phyloP scores from a whole-genome alignment of 2,888 invertebrate genomes.

The Ametastegia equiseti region DNA sequence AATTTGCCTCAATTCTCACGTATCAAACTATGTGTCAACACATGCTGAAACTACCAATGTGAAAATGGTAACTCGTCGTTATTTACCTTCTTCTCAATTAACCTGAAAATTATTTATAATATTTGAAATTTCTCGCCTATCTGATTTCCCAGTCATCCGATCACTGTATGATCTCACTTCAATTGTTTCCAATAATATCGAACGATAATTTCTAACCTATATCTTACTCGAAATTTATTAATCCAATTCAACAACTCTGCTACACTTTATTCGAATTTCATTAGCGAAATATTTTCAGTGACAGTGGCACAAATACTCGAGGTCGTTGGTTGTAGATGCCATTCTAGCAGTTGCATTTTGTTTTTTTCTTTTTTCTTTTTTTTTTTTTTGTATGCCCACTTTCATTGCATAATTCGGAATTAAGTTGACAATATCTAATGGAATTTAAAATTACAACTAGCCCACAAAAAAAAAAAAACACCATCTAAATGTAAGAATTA shows the following conservation, averaged over 20 bases:
- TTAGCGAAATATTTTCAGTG: constrained; percentile 67
- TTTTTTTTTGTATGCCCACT: neutral
- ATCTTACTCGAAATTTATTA: no score
- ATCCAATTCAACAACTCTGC: no score
- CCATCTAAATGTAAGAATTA: neutral
- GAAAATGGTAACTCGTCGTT: constrained; percentile 28
- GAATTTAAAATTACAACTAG: neutral
- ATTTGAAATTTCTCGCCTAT: neutral
- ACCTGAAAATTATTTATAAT: neutral
- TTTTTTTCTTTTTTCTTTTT: neutral
- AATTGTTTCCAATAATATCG: neutral
- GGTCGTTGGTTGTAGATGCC: neutral
- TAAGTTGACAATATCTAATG: neutral
- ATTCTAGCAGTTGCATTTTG: neutral
- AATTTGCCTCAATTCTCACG: constrained; percentile 31
- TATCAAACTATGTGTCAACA: neutral
- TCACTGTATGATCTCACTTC: neutral
- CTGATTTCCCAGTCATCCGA: neutral
- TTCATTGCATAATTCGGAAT: constrained; percentile 11
- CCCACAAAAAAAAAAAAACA: neutral
- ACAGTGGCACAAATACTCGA: constrained; percentile 56
- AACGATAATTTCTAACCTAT: neutral
- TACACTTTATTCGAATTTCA: no score
- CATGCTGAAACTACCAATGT: neutral
- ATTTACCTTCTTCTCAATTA: neutral